Evolutionary conservation across 2,888 invertebrate genomes (phyloP), one percentile per base, ranked within the genome.

Genomic region (Platycheirus rosarum): DNA sequence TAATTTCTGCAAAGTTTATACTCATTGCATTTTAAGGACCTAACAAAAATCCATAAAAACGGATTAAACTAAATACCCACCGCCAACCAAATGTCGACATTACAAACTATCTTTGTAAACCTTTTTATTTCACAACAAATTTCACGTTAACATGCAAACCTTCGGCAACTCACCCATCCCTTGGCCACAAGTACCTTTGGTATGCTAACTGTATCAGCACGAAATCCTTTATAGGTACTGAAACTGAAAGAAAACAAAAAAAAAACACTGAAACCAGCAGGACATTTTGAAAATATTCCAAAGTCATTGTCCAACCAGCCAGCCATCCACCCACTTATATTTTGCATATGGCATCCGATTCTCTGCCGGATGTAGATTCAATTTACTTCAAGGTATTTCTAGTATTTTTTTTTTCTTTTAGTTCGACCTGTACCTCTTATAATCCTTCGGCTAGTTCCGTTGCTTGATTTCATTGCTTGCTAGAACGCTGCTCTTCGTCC

Each of bases 331-430:
- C 78, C 75, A 70, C 65, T 14, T 46, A 14, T 9, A 66, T 51
- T 80, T 75, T 70, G 66, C 75, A 80, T 70, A 80, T 70, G 75
- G 44, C 69, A 37, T 53, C 51, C 60, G 46, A 26, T 75, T 63
- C 20, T 63, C 20, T 37, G 49, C 66, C 76, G 75, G 75, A 80
- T 75, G 70, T 75, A 53, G 57, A 80, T 76, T 80, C 70, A 71
- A 80, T 75, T 76, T 40, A 65, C 37, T 60, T 48, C 49, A 53
- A 76, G 53, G 37, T 53, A 49, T 51, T 51, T 51, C 11, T 14
- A 6, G 9, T 40, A 7, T 7, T 65, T n/a, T 26, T 35, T 57
- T 8, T 35, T 13, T 32, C 9, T 49, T 42, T 8, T 16, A 23
- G 5, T 51, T 66, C 11, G 32, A 1, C 18, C 14, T 13, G n/a